Percentiles rank a stretch among this genome's conserved stretches.
Evolutionary conservation across 2,797 vertebrate genomes (phyloP).

Genomic region (Xiphophorus birchmanni): DNA sequence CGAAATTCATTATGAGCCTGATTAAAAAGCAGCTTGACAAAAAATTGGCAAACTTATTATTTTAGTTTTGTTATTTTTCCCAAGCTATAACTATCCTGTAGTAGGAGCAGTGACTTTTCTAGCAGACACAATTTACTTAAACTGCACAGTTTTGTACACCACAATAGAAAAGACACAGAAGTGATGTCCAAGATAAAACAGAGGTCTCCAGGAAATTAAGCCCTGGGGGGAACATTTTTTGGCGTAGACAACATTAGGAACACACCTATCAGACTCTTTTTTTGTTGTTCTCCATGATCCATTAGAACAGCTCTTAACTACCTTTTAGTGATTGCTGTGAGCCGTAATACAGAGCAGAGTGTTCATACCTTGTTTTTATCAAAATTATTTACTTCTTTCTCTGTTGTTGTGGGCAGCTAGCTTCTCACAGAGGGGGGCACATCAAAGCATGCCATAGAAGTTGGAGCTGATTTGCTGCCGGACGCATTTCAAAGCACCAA

Average conservation of each 20-base stretch:
- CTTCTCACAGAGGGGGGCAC: background rate
- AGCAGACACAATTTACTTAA: background rate
- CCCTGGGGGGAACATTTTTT: background rate
- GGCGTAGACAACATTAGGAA: background rate
- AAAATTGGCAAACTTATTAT: too few relatives aligned
- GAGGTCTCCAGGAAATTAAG: background rate
- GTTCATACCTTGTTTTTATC: slow-evolving; percentile 16
- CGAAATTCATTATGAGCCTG: background rate
- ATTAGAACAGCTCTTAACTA: background rate
- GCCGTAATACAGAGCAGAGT: background rate
- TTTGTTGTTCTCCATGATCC: background rate
- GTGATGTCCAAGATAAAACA: background rate
- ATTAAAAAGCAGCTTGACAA: background rate
- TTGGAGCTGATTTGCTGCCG: slow-evolving; percentile 19
- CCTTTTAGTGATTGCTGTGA: background rate
- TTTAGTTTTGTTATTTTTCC: background rate
- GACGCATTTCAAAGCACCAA: slow-evolving; percentile 22
- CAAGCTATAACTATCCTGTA: background rate
- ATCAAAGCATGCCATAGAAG: slow-evolving; percentile 19
- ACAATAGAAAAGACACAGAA: background rate
- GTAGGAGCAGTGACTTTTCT: background rate
- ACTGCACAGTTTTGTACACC: background rate
- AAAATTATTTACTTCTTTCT: slow-evolving; percentile 18
- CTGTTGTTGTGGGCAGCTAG: slow-evolving; percentile 27
- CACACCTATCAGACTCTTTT: background rate